phyloP scores from a whole-genome alignment of 1,140 invertebrate genomes.

The Eciton burchellii region DNA sequence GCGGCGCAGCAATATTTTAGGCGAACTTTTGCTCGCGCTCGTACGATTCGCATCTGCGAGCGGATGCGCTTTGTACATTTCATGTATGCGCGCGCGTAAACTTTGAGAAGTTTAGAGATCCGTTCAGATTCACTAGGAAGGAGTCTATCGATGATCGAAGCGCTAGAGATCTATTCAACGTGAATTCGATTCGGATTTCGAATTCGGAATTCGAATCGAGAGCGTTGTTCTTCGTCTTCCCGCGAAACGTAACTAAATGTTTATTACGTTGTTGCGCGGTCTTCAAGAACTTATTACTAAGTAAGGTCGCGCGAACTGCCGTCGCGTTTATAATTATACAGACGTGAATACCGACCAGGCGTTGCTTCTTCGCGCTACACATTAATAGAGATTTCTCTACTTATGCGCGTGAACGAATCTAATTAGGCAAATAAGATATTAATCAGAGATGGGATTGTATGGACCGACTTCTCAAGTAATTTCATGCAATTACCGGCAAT shows the following conservation, averaged over 20 bases:
- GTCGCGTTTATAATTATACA: constrained; percentile 10
- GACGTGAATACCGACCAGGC: constrained; percentile 7
- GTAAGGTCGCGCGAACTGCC: not conserved
- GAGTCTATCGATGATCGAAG: too few species aligned
- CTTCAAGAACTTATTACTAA: constrained; percentile 10
- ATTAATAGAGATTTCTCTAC: constrained; percentile 31
- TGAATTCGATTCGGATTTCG: too few species aligned
- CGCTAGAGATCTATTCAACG: too few species aligned
- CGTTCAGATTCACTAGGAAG: not conserved
- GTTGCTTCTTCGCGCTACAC: constrained; percentile 15
- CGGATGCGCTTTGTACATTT: not conserved
- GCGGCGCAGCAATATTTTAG: not conserved
- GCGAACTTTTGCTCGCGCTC: not conserved
- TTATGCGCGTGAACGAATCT: constrained; percentile 8
- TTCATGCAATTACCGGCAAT: not conserved
- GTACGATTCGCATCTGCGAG: not conserved
- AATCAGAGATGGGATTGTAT: constrained; percentile 5
- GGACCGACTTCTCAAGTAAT: not conserved
- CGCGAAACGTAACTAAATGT: not conserved
- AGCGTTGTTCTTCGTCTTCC: not conserved
- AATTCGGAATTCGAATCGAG: too few species aligned
- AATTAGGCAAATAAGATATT: constrained; percentile 27
- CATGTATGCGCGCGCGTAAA: not conserved
- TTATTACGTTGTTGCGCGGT: not conserved
- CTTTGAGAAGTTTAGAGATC: not conserved